Evolutionary conservation across 2,888 invertebrate genomes (phyloP), one percentile per base, ranked within the genome.

Genomic region (Catocala nupta): DNA sequence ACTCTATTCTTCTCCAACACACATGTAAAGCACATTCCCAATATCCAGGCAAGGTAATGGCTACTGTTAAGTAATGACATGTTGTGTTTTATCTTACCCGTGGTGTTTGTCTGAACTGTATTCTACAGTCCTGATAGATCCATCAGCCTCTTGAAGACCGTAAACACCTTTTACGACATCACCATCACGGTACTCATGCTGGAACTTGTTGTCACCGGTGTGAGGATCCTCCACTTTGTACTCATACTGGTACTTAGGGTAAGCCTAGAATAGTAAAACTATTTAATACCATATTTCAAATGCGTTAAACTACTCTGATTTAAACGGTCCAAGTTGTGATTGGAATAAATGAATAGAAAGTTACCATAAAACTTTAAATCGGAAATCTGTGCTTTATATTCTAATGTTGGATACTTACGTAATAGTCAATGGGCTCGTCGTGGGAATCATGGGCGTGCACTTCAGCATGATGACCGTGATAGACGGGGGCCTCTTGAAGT

Each of bases 161-260:
- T 96, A 96, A 52, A 96, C 95, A 44, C 96, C 96, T 82, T 95
- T 95, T 55, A 96, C 96, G 12, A 92, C 95, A 75, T 96, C 95
- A 7, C 96, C 96, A 88, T 95, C 95, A 12, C 95, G 91, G 70
- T 90, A 85, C 83, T 96, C 95, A 60, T 94, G 91, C 75, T 96
- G 95, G 86, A 91, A 95, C 85, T 96, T 95, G 77, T 95, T 95
- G 84, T 96, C 95, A 49, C 95, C 96, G 44, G 95, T 95, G 70
- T 95, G 95, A 33, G 94, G 94, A 67, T 96, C 96, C 68, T 95
- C 94, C n/a, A 95, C 95, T 81, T 95, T 95, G 86, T 95, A 95
- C 87, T 95, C 95, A 73, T 95, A 95, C 79, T 95, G 93, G 84
- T 95, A 95, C 86, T 95, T 95, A 33, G 95, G 95, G 72, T 95